Conservation (phyloP, 2,797 vertebrate genomes). For the Sebastes oblongus region DNA sequence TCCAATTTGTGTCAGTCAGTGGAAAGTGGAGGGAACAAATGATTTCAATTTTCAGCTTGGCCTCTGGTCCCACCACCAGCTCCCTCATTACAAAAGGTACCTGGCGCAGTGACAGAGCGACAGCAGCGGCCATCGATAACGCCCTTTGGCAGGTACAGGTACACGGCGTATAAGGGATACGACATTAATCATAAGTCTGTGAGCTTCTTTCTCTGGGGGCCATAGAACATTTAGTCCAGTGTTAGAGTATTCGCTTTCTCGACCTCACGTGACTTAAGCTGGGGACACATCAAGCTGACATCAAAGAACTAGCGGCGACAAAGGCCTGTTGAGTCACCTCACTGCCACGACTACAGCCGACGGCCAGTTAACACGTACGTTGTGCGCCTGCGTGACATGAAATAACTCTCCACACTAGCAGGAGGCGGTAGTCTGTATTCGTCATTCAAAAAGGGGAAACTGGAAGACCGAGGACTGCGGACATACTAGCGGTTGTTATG, state of each 20-base stretch:
- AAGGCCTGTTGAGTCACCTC: too few relatives aligned
- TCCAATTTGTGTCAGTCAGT: slow-evolving; percentile 80
- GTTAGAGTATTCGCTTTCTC: slow-evolving; percentile 78
- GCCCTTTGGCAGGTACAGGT: slow-evolving; percentile 13
- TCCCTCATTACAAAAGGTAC: slow-evolving; percentile 59
- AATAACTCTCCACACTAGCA: too few relatives aligned
- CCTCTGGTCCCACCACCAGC: slow-evolving; percentile 42
- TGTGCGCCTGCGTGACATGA: too few relatives aligned
- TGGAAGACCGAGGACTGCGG: too few relatives aligned
- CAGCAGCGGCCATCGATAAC: slow-evolving; percentile 41
- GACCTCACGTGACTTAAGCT: slow-evolving; percentile 72
- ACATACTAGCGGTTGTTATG: too few relatives aligned
- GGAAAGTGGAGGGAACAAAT: slow-evolving; percentile 69
- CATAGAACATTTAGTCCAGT: slow-evolving; percentile 27
- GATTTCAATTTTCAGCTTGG: slow-evolving; percentile 67
- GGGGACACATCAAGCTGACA: too few relatives aligned
- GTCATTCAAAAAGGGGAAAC: too few relatives aligned
- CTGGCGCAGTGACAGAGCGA: slow-evolving; percentile 44
- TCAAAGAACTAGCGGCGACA: too few relatives aligned
- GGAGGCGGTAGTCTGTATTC: too few relatives aligned
- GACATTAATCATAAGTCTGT: slow-evolving; percentile 52
- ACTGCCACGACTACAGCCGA: too few relatives aligned
- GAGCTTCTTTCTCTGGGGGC: slow-evolving; percentile 23
- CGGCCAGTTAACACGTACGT: too few relatives aligned
- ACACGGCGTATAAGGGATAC: slow-evolving; percentile 21